Evolutionary conservation across 2,113 vertebrate genomes (phyloP), one percentile per base, ranked within the genome.

Genomic region (Colossoma macropomum): DNA sequence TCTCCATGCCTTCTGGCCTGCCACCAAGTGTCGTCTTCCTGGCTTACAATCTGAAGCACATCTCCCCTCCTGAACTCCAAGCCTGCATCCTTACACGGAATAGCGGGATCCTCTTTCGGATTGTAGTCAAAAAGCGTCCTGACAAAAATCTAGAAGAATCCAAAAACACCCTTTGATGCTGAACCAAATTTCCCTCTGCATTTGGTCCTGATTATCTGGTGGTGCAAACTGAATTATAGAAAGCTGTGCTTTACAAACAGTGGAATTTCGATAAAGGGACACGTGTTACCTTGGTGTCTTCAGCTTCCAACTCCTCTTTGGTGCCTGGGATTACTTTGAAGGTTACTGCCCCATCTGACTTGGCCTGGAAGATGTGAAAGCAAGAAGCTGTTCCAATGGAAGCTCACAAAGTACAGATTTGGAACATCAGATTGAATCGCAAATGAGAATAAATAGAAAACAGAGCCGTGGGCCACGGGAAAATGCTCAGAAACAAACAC

Each of bases 11-110:
- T 95, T 88, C 94, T 94, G n/a, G 97, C 97, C 89, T 99, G 96
- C 97, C 97, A 99, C 97, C 97, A 98, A 27, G 95, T 95, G 84
- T 95, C 96, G 86, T 99, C 97, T 87, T 98, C 96, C 85, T 94
- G 95, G 93, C 95, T 95, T 88, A 98, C 95, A 81, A 99, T 95
- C 93, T 98, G 96, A 86, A 99, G 96, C 85, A 98, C 48, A 87
- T 98, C 96, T 71, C 97, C 97, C 91, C 92, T 96, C 90, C 89
- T 93, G 90, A 99, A 99, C 82, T 95, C 89, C 79, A 98, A 90
- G 19, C 97, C 97, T 15, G 96, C 97, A 38, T 97, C 96, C 91
- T 95, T 97, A 90, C 97, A 99, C 5, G 96, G 97, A 91, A 98
- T 95, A 12, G 96, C 92, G 84, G 96, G 96, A 91, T 99, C 97